Percentiles rank a stretch among this genome's conserved stretches.
These are phyloP conservation scores for Chironomus tepperi DNA, from an alignment of 1,140 invertebrate species.

Conservation along the genomic window DNA sequence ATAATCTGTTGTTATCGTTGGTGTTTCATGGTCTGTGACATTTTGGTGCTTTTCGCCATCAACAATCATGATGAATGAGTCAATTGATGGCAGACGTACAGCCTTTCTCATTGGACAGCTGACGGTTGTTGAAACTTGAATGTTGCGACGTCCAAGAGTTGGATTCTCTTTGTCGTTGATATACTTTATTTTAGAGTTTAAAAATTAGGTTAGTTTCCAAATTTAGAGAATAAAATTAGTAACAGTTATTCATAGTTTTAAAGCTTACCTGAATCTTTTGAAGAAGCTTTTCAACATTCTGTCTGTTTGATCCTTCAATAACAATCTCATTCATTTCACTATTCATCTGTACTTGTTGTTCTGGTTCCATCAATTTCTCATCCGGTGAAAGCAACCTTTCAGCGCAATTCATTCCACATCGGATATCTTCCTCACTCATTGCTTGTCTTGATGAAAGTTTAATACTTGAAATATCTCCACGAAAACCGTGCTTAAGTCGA, in stretches of 20 bases:
- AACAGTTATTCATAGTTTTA: too few relatives aligned
- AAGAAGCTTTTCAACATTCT: conserved; percentile 79
- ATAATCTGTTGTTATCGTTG: conserved; percentile 18
- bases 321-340: conserved; percentile 78
- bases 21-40: background rate
- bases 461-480: conserved; percentile 38
- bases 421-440: conserved; percentile 33
- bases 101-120: conserved; percentile 43
- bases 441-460: conserved; percentile 31
- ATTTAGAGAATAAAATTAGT: too few relatives aligned
- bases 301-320: conserved; percentile 81
- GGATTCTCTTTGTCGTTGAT: conserved; percentile 83
- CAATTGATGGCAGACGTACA: conserved; percentile 35
- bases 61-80: conserved; percentile 38
- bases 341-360: conserved; percentile 33
- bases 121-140: conserved; percentile 72
- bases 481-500: conserved; percentile 37
- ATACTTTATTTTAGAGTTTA: conserved; percentile 47
- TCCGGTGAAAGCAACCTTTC: conserved; percentile 35
- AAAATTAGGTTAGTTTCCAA: too few relatives aligned
- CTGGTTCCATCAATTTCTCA: conserved; percentile 27
- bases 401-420: conserved; percentile 37
- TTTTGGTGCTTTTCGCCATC: conserved; percentile 29
- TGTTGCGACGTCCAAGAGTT: conserved; percentile 81
- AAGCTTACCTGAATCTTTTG: conserved; percentile 60